Percentiles rank a stretch among this genome's conserved stretches.
phyloP scores from a whole-genome alignment of 2,888 invertebrate species.

The Microdon myrmicae region DNA sequence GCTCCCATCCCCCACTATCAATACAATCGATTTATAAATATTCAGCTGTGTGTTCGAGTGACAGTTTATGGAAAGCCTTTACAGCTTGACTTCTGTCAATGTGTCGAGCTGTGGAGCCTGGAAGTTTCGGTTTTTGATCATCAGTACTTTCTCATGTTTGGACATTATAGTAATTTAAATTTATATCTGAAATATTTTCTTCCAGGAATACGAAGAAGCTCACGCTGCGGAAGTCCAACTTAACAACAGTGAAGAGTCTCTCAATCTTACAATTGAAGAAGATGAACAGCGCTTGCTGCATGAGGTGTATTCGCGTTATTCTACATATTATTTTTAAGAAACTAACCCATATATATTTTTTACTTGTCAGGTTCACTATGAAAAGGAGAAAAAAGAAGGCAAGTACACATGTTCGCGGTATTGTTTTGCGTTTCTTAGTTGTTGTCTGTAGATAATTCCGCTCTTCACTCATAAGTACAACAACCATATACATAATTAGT shows the following conservation, averaged over 20 bases:
- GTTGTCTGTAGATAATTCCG: constrained; percentile 1
- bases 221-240: constrained; percentile 57
- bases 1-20: no score
- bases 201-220: constrained; percentile 55
- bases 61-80: no score
- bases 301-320: constrained; percentile 70
- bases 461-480: constrained; percentile 12
- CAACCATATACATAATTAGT: no score
- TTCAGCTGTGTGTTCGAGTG: no score
- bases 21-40: no score
- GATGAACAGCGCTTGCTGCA: constrained; percentile 80
- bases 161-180: no score
- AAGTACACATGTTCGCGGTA: constrained; percentile 60
- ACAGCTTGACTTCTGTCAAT: no score
- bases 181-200: no score
- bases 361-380: constrained; percentile 66
- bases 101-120: no score
- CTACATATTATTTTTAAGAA: neutral
- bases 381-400: constrained; percentile 71
- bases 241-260: constrained; percentile 79
- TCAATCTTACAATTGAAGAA: constrained; percentile 83
- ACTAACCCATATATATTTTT: neutral
- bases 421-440: constrained; percentile 5
- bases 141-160: no score
- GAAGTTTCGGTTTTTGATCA: no score